Evolutionary conservation across 2,888 invertebrate species (phyloP).

Genomic region (Nemotelus nigrinus): DNA sequence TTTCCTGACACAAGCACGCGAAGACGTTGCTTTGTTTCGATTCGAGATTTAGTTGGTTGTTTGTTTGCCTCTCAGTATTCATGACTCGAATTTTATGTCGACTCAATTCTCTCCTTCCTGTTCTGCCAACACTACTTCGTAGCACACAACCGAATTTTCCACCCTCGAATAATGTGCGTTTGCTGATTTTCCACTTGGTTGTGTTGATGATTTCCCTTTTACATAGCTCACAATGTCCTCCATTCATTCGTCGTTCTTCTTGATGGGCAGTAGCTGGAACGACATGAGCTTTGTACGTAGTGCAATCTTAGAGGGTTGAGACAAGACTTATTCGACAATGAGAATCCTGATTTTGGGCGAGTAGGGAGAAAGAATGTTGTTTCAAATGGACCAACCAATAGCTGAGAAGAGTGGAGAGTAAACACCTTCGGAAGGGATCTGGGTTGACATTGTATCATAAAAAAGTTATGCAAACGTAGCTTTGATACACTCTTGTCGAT

Average conservation of each 20-base stretch:
- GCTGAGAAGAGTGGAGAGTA: constrained; percentile 8
- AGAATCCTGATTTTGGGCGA: no score
- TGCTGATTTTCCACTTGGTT: constrained; percentile 33
- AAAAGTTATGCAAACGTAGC: constrained; percentile 49
- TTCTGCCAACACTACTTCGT: background rate
- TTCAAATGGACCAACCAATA: constrained; percentile 39
- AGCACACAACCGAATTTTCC: background rate
- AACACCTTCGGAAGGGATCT: constrained; percentile 12
- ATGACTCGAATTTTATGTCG: background rate
- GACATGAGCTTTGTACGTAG: no score
- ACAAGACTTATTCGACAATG: no score
- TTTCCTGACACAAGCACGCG: constrained; percentile 2
- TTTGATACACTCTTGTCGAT: constrained; percentile 8
- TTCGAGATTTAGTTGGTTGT: constrained; percentile 25
- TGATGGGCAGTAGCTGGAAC: no score
- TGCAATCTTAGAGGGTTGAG: no score
- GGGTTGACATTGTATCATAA: constrained; percentile 36
- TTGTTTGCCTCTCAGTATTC: background rate
- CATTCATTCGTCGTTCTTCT: background rate
- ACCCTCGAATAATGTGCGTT: background rate
- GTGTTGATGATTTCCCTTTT: constrained; percentile 26
- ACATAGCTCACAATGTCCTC: constrained; percentile 8
- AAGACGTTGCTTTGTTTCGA: constrained; percentile 27
- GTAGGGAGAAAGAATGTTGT: background rate
- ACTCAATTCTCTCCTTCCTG: background rate